Base-by-base conservation (phyloP, 2,797 vertebrate species). In the Myotis myotis region DNA sequence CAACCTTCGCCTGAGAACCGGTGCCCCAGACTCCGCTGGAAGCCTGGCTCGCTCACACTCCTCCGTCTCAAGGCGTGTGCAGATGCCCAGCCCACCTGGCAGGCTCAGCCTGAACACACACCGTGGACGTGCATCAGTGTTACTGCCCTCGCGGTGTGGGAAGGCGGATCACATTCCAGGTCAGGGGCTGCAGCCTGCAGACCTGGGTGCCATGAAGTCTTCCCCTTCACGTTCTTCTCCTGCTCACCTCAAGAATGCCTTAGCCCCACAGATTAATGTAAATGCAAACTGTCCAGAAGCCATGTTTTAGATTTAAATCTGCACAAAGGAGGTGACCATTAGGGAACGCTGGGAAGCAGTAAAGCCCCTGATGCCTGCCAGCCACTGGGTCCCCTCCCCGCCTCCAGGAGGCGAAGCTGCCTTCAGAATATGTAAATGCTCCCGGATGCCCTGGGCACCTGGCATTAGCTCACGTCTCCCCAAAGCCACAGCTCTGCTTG, bases 291-390 rank as follows among this genome's bases (percentile, higher is more conserved):
- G 44, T 33, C 57, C 57, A n/a, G 3, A 6, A 68, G 64, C 41
- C 33, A 33, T 6, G 5, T 70, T 78, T 78, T 62, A 41, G 84
- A 79, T 71, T 92, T 57, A 49, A 62, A 81, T 87, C 66, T 51
- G 23, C 75, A 33, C 60, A 60, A 25, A 64, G 20, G 57, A 93
- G 64, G 13, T 75, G 20, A 30, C 41, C 8, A 3, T 66, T 36
- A 79, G 85, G 55, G 30, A 60, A 33, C 36, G 8, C 53, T 20
- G 33, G 41, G 80, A 93, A n/a, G 33, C 74, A 68, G 6, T 38
- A 12, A 55, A 28, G 17, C 23, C 79, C 8, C 81, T 15, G 36
- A 41, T 3, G 2, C 53, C 33, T 6, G 49, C 44, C 64, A 57
- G 41, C 12, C 22, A 19, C 19, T 3, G 5, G 19, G 30, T 23